A percentile compares a stretch with the other conserved stretches of the same genome.
Conservation (phyloP, 2,797 vertebrate species). For the Lepus oiostolus region DNA sequence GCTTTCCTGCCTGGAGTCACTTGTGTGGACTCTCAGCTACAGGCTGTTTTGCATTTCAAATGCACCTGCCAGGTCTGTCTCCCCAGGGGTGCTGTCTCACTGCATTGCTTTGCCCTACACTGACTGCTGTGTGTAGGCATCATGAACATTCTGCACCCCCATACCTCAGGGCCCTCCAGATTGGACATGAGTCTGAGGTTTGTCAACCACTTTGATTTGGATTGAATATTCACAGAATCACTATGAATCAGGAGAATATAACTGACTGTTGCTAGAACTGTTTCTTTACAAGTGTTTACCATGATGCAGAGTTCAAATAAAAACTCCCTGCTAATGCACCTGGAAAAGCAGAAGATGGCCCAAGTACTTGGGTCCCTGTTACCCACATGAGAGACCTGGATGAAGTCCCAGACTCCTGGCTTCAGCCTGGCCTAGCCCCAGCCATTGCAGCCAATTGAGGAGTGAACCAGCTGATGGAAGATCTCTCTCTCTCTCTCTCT, state of each 20-base stretch:
- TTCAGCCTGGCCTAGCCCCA: too few relatives aligned
- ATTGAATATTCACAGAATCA: neutral
- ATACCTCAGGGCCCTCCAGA: neutral
- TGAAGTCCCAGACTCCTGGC: too few relatives aligned
- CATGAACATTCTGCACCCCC: neutral
- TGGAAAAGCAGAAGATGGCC: too few relatives aligned
- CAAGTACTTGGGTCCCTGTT: too few relatives aligned
- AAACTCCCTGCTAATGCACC: neutral
- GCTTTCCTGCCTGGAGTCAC: neutral
- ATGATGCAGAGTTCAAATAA: neutral
- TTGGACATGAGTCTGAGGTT: neutral
- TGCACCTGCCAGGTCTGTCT: neutral
- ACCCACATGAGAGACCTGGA: too few relatives aligned
- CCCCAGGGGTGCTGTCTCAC: neutral
- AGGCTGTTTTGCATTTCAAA: neutral
- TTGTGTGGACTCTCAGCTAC: neutral
- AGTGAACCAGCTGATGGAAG: too few relatives aligned
- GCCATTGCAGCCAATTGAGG: too few relatives aligned
- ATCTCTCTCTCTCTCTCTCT: too few relatives aligned
- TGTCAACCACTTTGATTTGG: neutral
- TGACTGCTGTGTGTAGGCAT: neutral
- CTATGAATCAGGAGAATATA: neutral
- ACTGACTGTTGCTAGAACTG: neutral
- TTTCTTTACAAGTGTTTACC: neutral
- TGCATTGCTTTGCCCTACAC: neutral